Base-by-base conservation (phyloP, 2,888 invertebrate species). In the Invenusta paracnida region DNA sequence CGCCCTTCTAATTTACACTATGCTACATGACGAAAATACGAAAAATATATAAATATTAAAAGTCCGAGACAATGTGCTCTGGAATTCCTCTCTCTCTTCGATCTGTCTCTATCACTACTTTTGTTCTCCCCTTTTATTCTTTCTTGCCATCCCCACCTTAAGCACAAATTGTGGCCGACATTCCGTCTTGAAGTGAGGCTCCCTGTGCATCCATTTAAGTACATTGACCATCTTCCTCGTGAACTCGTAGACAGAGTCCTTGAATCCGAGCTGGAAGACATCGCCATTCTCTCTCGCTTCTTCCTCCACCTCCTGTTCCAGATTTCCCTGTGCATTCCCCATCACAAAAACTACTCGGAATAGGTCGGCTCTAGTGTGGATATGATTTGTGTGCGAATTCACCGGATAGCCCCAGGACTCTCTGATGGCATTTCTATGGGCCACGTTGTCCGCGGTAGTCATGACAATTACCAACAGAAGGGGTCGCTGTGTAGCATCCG, bases 241-340 rank as follows among this genome's bases (percentile, higher is more conserved):
- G 31, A 83, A 84, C 67, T 88, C 88, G 28, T 87, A 86, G 2
- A 85, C 86, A 11, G 84, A 85, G 48, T 88, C 88, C 0, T 81
- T 66, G 81, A 88, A 88, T 25, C 86, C 87, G 0, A 87, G 86
- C 85, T 88, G 88, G 25, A 88, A 82, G 11, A 88, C 87, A 29
- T 88, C 88, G 13, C 30, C 29, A 83, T 83, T 66, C 29, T 82
- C 28, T 5, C n/a, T 28, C 30, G 30, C 67, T 48, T 87, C 87
- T 85, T 85, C 84, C 28, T 85, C n/a, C 23, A 85, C 48, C 85
- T 85, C 85, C 13, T 25, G 29, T 30, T 25, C 23, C 27, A 85
- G 25, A 85, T 85, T 85, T 29, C 29, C n/a, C 27, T 31, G 29
- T 5, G 30, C 81, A 17, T 30, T 30, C 11, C 85, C 85, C 25